Conservation (phyloP, 2,888 invertebrate genomes). For the Melieria omissa region DNA sequence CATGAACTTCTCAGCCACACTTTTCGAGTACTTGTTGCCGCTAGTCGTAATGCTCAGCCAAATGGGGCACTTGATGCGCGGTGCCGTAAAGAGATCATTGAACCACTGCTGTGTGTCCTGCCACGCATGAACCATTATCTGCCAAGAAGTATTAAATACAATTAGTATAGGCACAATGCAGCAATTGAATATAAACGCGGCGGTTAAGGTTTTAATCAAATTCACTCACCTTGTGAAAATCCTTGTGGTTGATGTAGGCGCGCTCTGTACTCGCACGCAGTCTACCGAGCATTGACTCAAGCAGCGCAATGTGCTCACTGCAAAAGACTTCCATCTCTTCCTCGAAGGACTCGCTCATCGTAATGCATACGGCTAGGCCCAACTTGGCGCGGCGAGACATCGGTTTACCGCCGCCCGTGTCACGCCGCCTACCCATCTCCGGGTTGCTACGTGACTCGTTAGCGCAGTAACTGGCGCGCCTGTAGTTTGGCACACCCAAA, state of each 20-base stretch:
- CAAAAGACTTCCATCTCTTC: slow-evolving; percentile 78
- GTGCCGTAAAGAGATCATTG: slow-evolving; percentile 75
- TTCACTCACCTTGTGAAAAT: slow-evolving; percentile 68
- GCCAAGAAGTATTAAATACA: slow-evolving; percentile 21
- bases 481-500: slow-evolving; percentile 55
- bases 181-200: too few relatives aligned
- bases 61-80: slow-evolving; percentile 73
- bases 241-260: slow-evolving; percentile 70
- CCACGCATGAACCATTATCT: slow-evolving; percentile 70
- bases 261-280: slow-evolving; percentile 75
- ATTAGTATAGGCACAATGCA: too few relatives aligned
- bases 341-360: slow-evolving; percentile 70
- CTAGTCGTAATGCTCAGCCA: slow-evolving; percentile 73
- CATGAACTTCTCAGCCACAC: slow-evolving; percentile 68
- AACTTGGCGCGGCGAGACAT: slow-evolving; percentile 68
- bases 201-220: too few relatives aligned
- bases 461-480: slow-evolving; percentile 57
- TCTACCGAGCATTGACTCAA: slow-evolving; percentile 79
- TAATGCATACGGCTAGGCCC: slow-evolving; percentile 76
- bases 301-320: slow-evolving; percentile 81
- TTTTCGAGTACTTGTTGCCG: slow-evolving; percentile 63
- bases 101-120: slow-evolving; percentile 69
- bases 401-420: slow-evolving; percentile 44
- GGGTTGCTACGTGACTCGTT: slow-evolving; percentile 65
- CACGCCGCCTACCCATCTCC: slow-evolving; percentile 60